Evolutionary conservation across 2,888 invertebrate species (phyloP).

Genomic region (Limnephilus marmoratus): DNA sequence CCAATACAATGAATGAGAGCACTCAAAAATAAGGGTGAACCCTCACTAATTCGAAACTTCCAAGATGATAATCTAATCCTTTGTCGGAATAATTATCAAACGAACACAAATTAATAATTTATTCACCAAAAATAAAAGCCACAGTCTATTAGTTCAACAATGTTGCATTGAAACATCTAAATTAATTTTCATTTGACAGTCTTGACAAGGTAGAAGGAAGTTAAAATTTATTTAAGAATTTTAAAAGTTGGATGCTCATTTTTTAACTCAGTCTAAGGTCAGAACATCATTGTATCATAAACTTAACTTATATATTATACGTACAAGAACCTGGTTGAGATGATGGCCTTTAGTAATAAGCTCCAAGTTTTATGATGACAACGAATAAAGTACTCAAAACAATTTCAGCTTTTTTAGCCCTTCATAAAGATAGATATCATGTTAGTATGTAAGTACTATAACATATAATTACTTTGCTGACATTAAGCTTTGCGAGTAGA

Average conservation of each 20-base stretch:
- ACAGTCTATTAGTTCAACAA: slow-evolving; percentile 55
- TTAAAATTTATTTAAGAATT: neutral
- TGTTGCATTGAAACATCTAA: slow-evolving; percentile 65
- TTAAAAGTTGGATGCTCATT: neutral
- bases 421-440: neutral
- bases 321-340: neutral
- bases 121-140: slow-evolving; percentile 36
- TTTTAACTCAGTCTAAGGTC: neutral
- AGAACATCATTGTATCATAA: neutral
- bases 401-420: neutral
- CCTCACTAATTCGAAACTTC: neutral
- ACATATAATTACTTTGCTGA: neutral
- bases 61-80: slow-evolving; percentile 26
- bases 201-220: neutral
- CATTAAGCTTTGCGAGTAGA: neutral
- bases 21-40: neutral
- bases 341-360: neutral
- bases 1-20: neutral
- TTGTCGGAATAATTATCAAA: slow-evolving; percentile 55
- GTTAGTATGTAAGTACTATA: neutral
- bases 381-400: neutral
- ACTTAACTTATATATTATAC: neutral
- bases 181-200: slow-evolving; percentile 47
- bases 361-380: neutral
- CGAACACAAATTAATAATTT: slow-evolving; percentile 46